phyloP scores from a whole-genome alignment of 2,113 vertebrate species.

The Coregonus clupeaformis region DNA sequence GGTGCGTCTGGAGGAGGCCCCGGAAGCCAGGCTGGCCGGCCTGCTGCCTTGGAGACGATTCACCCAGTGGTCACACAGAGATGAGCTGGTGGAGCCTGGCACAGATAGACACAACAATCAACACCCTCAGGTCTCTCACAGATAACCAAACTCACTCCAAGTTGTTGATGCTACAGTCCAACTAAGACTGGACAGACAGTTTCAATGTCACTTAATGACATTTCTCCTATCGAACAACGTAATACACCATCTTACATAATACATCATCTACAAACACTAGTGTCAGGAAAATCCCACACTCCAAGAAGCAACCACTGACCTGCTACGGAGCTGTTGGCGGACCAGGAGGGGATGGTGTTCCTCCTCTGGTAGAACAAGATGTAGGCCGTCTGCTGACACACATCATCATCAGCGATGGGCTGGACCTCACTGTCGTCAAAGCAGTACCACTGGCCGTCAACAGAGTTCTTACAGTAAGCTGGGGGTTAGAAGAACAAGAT shows the following conservation, averaged over 20 bases:
- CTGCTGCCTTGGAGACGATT: conserved; percentile 91
- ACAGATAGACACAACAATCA: conserved; percentile 6
- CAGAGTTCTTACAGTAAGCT: conserved; percentile 94
- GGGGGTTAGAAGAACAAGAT: conserved; percentile 12
- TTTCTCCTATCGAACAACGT: background rate
- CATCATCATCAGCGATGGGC: conserved; percentile 85
- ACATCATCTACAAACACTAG: background rate
- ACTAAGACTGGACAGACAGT: background rate
- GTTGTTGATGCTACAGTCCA: background rate
- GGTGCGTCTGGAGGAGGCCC: conserved; percentile 91
- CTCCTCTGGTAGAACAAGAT: conserved; percentile 97
- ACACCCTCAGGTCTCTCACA: background rate
- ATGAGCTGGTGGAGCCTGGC: conserved; percentile 95
- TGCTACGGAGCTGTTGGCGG: conserved; percentile 96
- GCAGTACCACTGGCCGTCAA: conserved; percentile 98
- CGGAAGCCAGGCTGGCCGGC: conserved; percentile 90
- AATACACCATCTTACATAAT: background rate
- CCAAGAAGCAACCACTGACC: conserved; percentile 67
- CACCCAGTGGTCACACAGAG: conserved; percentile 96
- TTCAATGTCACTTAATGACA: background rate
- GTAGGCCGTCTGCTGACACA: conserved; percentile 93
- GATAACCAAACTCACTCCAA: background rate
- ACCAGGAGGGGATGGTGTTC: conserved; percentile 93
- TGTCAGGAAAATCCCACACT: background rate
- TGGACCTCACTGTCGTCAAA: conserved; percentile 97